Base-by-base conservation (phyloP, 2,888 invertebrate genomes). In the Argyra leucocephala region DNA sequence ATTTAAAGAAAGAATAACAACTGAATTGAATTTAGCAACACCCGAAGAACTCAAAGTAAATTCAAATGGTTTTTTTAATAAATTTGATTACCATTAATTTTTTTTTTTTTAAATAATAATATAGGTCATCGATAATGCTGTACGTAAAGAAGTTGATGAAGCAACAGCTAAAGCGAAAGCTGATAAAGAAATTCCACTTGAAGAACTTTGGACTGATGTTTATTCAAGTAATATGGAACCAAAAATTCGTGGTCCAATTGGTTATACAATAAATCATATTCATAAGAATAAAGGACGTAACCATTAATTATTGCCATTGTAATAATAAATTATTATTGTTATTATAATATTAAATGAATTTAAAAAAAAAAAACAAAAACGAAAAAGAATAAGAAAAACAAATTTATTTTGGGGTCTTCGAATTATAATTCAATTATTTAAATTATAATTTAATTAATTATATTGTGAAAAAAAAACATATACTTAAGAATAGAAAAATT, bases 1-100 rank as follows among this genome's bases (percentile, higher is more conserved):
- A n/a, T 96, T 97, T 81, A 93, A 91, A 77, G 91, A 94, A 72
- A 89, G 89, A 80, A 86, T 97, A 24, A 71, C n/a, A 48, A 48
- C 12, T 48, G 48, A 48, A 48, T 93, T 1, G 81, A 83, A 0
- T 48, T 73, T 3, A 60, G 69, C 6, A 68, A 84, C 94, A 7
- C 89, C 84, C 2, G 86, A 88, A 3, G 84, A 87, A 0, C 93
- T 93, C 10, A 93, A 96, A 78, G 23, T 18, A 59, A 23, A n/a
- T 18, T 15, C 81, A 96, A 7, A 96, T 96, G 86, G 93, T 22
- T 22, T 91, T 9, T 7, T 21, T 21, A 22, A 3, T 62, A 31
- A 62, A 1, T 62, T 36, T 26, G 15, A 37, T 36, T n/a, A 12
- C 7, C 10, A 36, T 21, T 31, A 12, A 6, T 61, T 36, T 22